Evolutionary conservation across 2,797 vertebrate species (phyloP).

Genomic region (Pristis pectinata): DNA sequence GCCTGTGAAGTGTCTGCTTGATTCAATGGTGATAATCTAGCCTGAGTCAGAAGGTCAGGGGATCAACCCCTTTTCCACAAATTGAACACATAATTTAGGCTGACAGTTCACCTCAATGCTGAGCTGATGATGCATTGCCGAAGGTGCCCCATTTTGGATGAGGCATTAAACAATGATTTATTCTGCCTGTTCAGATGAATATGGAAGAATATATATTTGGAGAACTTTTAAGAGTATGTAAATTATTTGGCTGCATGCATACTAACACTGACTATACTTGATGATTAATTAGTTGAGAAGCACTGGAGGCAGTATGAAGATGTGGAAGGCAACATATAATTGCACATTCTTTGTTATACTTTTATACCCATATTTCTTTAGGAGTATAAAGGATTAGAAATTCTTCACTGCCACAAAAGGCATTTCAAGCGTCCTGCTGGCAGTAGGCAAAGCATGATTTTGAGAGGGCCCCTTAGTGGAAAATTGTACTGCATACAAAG

Average conservation of each 20-base stretch:
- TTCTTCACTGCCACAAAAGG: too few species aligned
- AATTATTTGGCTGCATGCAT: not conserved
- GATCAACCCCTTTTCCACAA: not conserved
- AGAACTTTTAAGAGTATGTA: too few species aligned
- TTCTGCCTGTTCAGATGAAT: not conserved
- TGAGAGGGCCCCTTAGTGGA: too few species aligned
- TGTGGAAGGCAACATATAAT: not conserved
- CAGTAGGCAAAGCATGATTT: too few species aligned
- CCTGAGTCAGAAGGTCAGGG: not conserved
- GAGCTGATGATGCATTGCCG: not conserved
- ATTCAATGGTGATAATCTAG: not conserved
- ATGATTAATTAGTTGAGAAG: conserved; percentile 1
- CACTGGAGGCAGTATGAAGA: not conserved
- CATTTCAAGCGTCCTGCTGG: too few species aligned
- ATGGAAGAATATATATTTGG: not conserved
- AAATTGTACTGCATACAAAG: too few species aligned
- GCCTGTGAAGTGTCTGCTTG: not conserved
- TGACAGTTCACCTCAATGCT: not conserved
- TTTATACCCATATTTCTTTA: not conserved
- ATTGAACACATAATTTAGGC: not conserved
- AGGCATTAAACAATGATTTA: not conserved
- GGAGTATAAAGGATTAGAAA: not conserved
- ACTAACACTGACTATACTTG: not conserved
- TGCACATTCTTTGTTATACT: not conserved
- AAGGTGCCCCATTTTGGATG: not conserved